Base-by-base conservation (phyloP, 2,797 vertebrate genomes). In the Acipenser transmontanus region DNA sequence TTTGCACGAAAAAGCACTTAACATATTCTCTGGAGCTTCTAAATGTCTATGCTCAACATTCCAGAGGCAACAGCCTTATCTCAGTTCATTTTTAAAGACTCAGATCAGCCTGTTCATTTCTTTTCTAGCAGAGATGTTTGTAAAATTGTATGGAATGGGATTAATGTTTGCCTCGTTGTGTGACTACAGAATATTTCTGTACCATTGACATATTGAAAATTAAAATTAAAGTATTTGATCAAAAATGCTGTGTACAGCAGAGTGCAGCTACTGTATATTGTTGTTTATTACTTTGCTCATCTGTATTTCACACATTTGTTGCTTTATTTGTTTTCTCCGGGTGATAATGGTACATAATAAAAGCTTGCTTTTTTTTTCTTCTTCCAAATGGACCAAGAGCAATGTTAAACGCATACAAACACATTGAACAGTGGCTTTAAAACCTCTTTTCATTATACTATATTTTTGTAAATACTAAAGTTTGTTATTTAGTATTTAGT, bases 1-100 rank as follows among this genome's bases (percentile, higher is more conserved):
- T 89, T 91, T 87, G 86, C 87, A 82, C 86, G 87, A 81, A 82
- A 77, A 78, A 89, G 88, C 91, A 85, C 90, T 91, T 89, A 80
- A 86, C 77, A 88, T 85, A 80, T 71, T 71, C 83, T 83, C 82
- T 85, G 89, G 85, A 85, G 84, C 82, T 79, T 87, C 80, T 8
- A 80, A 76, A 69, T 71, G 81, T 80, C 77, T 85, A 78, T 81
- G 85, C 80, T 88, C 86, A 88, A 94, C 95, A 98, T 98, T 98
- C 96, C 96, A 94, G 89, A 34, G 83, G 83, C 88, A 73, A 77
- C 79, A 82, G 81, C 84, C 77, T 70, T 84, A 71, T 74, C 69
- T 75, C 68, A 78, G 78, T 81, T 85, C 68, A 69, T 78, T 69
- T 77, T 56, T 78, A 87, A 77, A 79, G 72, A 62, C 73, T 76